Base-by-base conservation (phyloP, 2,888 invertebrate species). In the Ceramica pisi region DNA sequence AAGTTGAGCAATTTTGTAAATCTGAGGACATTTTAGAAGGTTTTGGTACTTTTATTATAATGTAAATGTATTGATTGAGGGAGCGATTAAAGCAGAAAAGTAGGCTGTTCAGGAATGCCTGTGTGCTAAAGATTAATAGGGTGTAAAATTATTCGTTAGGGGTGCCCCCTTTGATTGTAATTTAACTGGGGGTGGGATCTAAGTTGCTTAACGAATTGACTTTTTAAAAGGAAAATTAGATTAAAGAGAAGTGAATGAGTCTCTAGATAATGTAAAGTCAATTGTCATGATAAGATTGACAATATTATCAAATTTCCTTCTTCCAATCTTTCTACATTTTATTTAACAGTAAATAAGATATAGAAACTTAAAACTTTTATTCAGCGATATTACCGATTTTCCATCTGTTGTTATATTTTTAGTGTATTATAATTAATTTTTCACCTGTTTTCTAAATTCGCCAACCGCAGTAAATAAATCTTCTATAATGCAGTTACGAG, bases 51-150 rank as follows among this genome's bases (percentile, higher is more conserved):
- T 71, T 74, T 59, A 66, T 65, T 63, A 72, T 63, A 62, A 59
- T 44, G 31, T 56, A n/a, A 50, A 65, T 64, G 59, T 67, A 67
- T 78, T 83, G 78, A 78, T 86, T 70, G 67, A 80, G 72, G 53
- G 48, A 50, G 61, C 46, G 60, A 83, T 81, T 86, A 78, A 57
- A 68, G 55, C 12, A 8, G 48, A 46, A 59, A 31, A 73, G 67
- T 73, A 67, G 71, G 55, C 61, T 60, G 59, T 76, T 66, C 53
- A 55, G 62, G 53, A 71, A 78, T 72, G 75, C 70, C 78, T 75
- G 55, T 70, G 77, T 82, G 80, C 63, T 87, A 80, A 89, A 87
- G 82, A 77, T 79, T 84, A 87, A 88, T 85, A 82, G 69, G 51
- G 77, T 82, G 78, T 85, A 71, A 89, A 87, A 88, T 87, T 80